Percentiles rank a stretch among this genome's conserved stretches.
Conservation (phyloP, 2,797 vertebrate genomes). For the Furcifer pardalis region DNA sequence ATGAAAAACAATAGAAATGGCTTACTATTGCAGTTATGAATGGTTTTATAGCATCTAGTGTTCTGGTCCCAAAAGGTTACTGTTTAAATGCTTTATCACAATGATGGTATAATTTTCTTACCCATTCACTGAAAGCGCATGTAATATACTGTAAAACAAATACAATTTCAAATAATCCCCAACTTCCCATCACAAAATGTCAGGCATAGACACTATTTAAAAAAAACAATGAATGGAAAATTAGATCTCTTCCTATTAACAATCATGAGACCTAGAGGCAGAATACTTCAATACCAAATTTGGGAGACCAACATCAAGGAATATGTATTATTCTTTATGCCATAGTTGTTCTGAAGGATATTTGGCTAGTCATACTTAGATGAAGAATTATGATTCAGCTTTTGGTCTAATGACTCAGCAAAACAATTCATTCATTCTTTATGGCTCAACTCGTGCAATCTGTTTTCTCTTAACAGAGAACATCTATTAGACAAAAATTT, state of each 20-base stretch:
- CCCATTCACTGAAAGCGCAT: fast-evolving
- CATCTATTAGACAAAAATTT: not conserved
- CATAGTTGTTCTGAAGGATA: not conserved
- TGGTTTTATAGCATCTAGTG: not conserved
- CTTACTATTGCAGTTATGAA: slow-evolving; percentile 37
- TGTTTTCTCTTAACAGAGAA: not conserved
- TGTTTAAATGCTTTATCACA: slow-evolving; percentile 12
- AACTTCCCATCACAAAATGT: not conserved
- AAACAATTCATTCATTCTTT: not conserved
- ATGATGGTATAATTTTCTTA: not conserved
- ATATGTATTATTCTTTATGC: not conserved
- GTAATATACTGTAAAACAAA: not conserved
- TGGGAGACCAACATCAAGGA: not conserved
- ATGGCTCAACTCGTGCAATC: not conserved
- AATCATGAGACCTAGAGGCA: not conserved
- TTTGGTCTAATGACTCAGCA: not conserved
- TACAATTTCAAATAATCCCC: not conserved
- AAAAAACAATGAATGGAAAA: not conserved
- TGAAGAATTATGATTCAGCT: not conserved
- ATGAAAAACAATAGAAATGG: slow-evolving; percentile 57
- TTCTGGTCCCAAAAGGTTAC: not conserved
- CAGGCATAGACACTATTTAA: not conserved
- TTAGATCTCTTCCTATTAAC: not conserved
- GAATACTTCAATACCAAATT: not conserved
- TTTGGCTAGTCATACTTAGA: no score